Conservation (phyloP, 2,888 invertebrate species). For the Acrobasis repandana region DNA sequence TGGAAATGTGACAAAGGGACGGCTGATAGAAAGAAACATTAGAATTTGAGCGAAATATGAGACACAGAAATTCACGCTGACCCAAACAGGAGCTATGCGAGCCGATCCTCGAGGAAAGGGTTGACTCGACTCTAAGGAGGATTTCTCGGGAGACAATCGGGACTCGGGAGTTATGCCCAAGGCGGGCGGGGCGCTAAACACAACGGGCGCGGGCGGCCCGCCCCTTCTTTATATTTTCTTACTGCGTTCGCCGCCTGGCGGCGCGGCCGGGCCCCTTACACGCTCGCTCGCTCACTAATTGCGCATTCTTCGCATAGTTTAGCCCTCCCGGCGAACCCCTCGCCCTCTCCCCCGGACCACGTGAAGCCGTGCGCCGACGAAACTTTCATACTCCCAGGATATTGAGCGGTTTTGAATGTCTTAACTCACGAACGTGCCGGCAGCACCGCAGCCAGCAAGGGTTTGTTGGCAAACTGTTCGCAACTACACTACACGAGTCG, state of each 20-base stretch:
- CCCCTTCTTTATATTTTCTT: conserved; percentile 88
- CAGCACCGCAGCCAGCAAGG: conserved; percentile 56
- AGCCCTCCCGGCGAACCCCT: conserved; percentile 86
- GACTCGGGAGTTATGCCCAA: conserved; percentile 83
- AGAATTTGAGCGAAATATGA: conserved; percentile 60
- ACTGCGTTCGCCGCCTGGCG: conserved; percentile 83
- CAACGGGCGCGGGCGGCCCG: conserved; percentile 81
- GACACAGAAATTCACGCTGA: conserved; percentile 78
- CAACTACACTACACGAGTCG: conserved; percentile 55
- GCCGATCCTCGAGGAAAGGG: conserved; percentile 74
- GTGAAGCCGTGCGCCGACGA: conserved; percentile 81
- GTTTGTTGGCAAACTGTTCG: conserved; percentile 73
- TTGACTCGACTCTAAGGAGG: conserved; percentile 79
- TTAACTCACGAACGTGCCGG: conserved; percentile 80
- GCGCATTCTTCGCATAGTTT: conserved; percentile 98
- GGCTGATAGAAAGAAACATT: conserved; percentile 59
- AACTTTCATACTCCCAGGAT: conserved; percentile 82
- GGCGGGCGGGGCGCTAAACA: conserved; percentile 83
- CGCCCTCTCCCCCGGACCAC: conserved; percentile 80
- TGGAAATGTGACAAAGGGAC: conserved; percentile 36
- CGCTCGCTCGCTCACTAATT: conserved; percentile 94
- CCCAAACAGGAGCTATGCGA: conserved; percentile 79
- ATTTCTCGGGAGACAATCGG: conserved; percentile 81
- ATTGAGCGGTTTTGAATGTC: conserved; percentile 84
- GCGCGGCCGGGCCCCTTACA: conserved; percentile 84